Evolutionary conservation across 2,113 vertebrate species (phyloP).

Genomic region (Siphamia tubifer): DNA sequence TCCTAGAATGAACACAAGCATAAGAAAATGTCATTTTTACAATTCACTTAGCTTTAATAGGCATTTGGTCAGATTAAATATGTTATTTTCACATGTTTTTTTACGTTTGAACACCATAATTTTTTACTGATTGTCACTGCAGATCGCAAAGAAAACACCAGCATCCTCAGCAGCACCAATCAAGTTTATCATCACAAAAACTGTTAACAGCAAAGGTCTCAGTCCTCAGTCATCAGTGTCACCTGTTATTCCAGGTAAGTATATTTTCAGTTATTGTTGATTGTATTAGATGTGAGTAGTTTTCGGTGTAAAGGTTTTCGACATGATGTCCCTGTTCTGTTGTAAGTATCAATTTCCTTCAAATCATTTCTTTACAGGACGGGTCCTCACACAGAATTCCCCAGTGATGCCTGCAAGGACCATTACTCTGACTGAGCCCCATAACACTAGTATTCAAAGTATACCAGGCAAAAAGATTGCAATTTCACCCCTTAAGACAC

Average conservation of each 20-base stretch:
- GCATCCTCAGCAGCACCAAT: constrained; percentile 91
- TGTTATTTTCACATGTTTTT: too few relatives aligned
- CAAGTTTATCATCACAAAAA: constrained; percentile 96
- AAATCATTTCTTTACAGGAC: constrained; percentile 77
- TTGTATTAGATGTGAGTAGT: neutral
- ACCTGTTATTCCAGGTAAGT: constrained; percentile 87
- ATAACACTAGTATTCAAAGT: constrained; percentile 85
- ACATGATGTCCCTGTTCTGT: neutral
- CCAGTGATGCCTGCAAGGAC: constrained; percentile 88
- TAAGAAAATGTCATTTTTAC: too few relatives aligned
- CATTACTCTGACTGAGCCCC: constrained; percentile 87
- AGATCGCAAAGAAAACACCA: constrained; percentile 95
- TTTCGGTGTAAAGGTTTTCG: too few relatives aligned
- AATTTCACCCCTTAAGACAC: constrained; percentile 96
- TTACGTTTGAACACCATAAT: neutral
- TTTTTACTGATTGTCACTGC: neutral
- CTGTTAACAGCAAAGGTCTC: constrained; percentile 94
- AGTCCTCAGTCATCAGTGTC: constrained; percentile 87
- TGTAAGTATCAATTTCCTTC: neutral
- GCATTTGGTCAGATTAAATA: too few relatives aligned
- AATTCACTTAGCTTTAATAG: too few relatives aligned
- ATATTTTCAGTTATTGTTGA: neutral
- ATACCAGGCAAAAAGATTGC: constrained; percentile 91
- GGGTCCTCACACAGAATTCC: constrained; percentile 89
- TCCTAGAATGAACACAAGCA: too few relatives aligned